phyloP scores from a whole-genome alignment of 2,888 invertebrate species.

The Zaprionus lineosus region DNA sequence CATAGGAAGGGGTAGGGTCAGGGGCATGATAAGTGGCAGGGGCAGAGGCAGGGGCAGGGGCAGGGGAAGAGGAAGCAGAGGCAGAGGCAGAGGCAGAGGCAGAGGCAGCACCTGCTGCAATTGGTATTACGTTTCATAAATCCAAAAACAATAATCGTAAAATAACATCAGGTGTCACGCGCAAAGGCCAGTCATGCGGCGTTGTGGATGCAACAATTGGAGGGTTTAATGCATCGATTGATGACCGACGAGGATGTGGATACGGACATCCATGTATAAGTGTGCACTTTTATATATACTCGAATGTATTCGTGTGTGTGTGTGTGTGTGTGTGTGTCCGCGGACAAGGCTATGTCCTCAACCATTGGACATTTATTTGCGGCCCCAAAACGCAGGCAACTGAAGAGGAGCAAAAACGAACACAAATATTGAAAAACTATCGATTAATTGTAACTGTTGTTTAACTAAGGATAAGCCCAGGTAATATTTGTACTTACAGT shows the following conservation, averaged over 20 bases:
- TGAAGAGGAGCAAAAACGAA: too few relatives aligned
- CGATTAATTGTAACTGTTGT: too few relatives aligned
- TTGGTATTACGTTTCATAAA: slow-evolving; percentile 74
- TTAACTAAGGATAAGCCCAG: too few relatives aligned
- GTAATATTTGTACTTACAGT: too few relatives aligned
- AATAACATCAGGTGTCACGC: slow-evolving; percentile 78
- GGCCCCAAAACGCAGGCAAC: too few relatives aligned
- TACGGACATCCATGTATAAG: neutral
- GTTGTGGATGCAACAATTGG: slow-evolving; percentile 1
- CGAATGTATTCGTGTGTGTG: too few relatives aligned
- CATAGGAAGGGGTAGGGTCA: too few relatives aligned
- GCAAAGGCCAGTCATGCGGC: slow-evolving; percentile 33
- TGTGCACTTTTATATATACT: slow-evolving; percentile 10
- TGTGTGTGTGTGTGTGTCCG: too few relatives aligned
- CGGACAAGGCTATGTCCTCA: too few relatives aligned
- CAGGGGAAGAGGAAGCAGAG: neutral
- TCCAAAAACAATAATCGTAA: slow-evolving; percentile 77
- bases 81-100: slow-evolving; percentile 7
- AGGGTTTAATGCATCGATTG: slow-evolving; percentile 18
- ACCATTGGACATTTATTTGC: too few relatives aligned
- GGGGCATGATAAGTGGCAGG: neutral
- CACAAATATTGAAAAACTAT: too few relatives aligned
- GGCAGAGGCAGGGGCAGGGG: neutral
- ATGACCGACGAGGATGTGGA: slow-evolving; percentile 11
- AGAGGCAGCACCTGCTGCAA: slow-evolving; percentile 49